Evolutionary conservation across 2,797 vertebrate species (phyloP).

Genomic region (Pseudotriccus pelzelni): DNA sequence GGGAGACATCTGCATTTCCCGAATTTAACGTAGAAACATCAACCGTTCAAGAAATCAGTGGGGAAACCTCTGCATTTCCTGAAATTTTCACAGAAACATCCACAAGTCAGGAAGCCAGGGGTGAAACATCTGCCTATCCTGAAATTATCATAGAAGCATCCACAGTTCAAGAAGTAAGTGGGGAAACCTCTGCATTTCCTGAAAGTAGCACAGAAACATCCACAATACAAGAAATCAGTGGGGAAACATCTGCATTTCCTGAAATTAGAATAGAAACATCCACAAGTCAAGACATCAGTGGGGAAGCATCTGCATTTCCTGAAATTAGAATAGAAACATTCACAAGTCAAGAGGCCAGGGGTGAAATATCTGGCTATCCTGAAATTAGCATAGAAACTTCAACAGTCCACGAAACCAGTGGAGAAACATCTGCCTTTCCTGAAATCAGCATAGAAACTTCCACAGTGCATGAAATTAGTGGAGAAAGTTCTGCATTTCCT

Average conservation of each 20-base stretch:
- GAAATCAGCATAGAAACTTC: conserved; percentile 28
- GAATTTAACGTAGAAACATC: not conserved
- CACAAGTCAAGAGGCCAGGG: not conserved
- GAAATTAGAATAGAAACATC: conserved; percentile 25
- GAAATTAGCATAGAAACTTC: conserved; percentile 11
- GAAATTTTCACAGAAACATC: not conserved
- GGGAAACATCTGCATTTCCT: conserved; percentile 69
- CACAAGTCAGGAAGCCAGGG: not conserved
- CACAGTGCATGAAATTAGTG: not conserved
- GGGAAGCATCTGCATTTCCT: conserved; percentile 20
- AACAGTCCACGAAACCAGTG: not conserved
- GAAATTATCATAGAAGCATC: conserved; percentile 1
- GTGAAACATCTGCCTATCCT: not conserved
- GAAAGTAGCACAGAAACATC: conserved; percentile 50
- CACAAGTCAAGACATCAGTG: not conserved
- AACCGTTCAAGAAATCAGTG: conserved; percentile 11
- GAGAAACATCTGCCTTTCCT: not conserved
- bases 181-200: not conserved
- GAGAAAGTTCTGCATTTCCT: not conserved
- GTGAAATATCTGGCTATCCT: not conserved
- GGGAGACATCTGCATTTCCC: conserved; percentile 17
- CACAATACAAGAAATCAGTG: conserved; percentile 45
- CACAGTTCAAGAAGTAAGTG: not conserved
- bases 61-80: conserved; percentile 19
- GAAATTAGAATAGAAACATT: conserved; percentile 6